phyloP scores from a whole-genome alignment of 2,888 invertebrate genomes.

The Lypha dubia region DNA sequence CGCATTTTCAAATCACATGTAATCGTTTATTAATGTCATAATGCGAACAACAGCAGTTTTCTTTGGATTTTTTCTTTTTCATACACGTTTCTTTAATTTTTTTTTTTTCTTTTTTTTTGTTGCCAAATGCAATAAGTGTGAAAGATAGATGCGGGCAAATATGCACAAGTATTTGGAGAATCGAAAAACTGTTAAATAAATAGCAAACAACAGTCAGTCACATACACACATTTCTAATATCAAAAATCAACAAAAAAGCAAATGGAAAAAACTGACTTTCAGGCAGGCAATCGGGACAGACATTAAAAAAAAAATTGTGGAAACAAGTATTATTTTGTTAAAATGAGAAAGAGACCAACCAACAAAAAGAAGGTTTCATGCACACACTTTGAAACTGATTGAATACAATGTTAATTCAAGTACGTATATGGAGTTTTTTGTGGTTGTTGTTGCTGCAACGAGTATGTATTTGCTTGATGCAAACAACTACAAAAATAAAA shows the following conservation, averaged over 20 bases:
- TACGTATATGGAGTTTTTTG: constrained; percentile 40
- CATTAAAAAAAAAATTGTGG: constrained; percentile 1
- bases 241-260: neutral
- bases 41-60: constrained; percentile 62
- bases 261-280: constrained; percentile 6
- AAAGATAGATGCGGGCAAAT: constrained; percentile 65
- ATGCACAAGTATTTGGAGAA: constrained; percentile 30
- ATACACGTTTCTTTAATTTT: neutral
- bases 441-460: constrained; percentile 22
- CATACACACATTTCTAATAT: neutral
- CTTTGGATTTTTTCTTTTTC: constrained; percentile 30
- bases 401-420: constrained; percentile 66
- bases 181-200: constrained; percentile 20
- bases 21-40: constrained; percentile 72
- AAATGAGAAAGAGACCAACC: constrained; percentile 2
- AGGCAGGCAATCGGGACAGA: neutral
- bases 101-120: neutral
- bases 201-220: constrained; percentile 6
- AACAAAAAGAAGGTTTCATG: constrained; percentile 32
- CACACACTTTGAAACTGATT: constrained; percentile 62
- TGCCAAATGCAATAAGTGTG: constrained; percentile 63
- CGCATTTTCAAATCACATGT: constrained; percentile 59
- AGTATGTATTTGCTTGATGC: constrained; percentile 38
- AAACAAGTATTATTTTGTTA: constrained; percentile 24
- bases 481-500: neutral